phyloP scores from a whole-genome alignment of 2,888 invertebrate species.

The Limenitis arthemis region DNA sequence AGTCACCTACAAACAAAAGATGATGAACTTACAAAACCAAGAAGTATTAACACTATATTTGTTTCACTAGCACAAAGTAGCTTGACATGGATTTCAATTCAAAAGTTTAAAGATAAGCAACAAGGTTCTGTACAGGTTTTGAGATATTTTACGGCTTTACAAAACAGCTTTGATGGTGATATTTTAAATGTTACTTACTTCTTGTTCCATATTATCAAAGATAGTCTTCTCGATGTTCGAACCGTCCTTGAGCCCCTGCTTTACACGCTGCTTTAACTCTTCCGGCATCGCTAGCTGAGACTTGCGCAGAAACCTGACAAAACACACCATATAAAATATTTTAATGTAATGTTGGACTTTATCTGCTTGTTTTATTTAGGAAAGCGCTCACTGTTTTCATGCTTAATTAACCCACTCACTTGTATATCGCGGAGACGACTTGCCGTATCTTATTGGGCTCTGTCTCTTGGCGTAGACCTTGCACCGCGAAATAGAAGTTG shows the following conservation, averaged over 20 bases:
- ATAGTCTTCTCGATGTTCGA: slow-evolving; percentile 81
- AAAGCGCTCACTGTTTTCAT: too few relatives aligned
- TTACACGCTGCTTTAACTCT: slow-evolving; percentile 84
- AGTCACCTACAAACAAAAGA: slow-evolving; percentile 73
- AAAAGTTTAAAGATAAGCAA: not conserved
- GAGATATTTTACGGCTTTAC: too few relatives aligned
- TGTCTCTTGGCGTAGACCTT: slow-evolving; percentile 85
- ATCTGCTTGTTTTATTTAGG: not conserved
- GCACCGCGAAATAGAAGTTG: slow-evolving; percentile 95
- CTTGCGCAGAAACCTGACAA: slow-evolving; percentile 81
- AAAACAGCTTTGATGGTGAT: not conserved
- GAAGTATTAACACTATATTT: too few relatives aligned
- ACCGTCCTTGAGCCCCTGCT: slow-evolving; percentile 80
- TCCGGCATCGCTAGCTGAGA: slow-evolving; percentile 87
- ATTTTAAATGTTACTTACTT: slow-evolving; percentile 49
- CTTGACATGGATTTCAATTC: not conserved
- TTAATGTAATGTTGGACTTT: not conserved
- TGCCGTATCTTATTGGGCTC: slow-evolving; percentile 75
- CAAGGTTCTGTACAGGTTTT: not conserved
- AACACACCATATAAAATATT: not conserved
- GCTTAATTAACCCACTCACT: slow-evolving; percentile 54
- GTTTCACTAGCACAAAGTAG: too few relatives aligned
- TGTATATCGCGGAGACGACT: slow-evolving; percentile 88
- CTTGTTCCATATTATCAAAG: slow-evolving; percentile 88
- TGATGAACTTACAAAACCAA: too few relatives aligned